Conservation (phyloP, 2,797 vertebrate species). For the Masticophis lateralis region DNA sequence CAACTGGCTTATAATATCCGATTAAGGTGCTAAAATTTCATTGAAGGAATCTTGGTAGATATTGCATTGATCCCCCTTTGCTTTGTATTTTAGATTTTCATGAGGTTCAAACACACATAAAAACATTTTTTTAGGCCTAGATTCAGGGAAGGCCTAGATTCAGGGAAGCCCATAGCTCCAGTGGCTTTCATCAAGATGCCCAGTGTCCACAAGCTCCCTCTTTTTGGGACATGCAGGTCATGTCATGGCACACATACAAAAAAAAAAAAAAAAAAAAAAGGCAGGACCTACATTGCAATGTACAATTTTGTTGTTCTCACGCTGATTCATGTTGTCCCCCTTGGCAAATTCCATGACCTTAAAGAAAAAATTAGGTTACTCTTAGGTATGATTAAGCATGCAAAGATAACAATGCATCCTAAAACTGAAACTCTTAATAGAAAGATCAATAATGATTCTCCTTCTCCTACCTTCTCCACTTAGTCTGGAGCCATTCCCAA, state of each 20-base stretch:
- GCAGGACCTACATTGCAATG: not conserved
- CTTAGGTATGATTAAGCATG: constrained; percentile 9
- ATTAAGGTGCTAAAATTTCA: constrained; percentile 50
- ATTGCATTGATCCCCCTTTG: constrained; percentile 37
- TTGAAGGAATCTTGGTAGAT: constrained; percentile 52
- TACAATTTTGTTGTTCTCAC: not conserved
- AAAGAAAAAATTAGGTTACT: not conserved
- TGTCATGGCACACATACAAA: not conserved
- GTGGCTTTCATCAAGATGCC: not conserved
- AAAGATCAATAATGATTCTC: not conserved
- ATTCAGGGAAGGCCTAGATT: not conserved
- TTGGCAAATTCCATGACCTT: not conserved
- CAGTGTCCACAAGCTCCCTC: not conserved
- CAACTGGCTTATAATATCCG: constrained; percentile 16
- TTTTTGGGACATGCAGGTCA: not conserved
- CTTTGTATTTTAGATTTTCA: constrained; percentile 54
- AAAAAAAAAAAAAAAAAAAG: not conserved
- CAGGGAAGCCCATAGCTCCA: not conserved
- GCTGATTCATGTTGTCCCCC: not conserved
- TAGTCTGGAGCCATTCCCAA: not conserved
- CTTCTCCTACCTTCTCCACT: not conserved
- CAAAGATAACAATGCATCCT: not conserved
- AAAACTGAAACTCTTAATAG: not conserved
- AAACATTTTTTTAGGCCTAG: constrained; percentile 24
- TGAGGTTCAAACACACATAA: not conserved